phyloP scores from a whole-genome alignment of 2,113 vertebrate species.

The Hylia prasina region DNA sequence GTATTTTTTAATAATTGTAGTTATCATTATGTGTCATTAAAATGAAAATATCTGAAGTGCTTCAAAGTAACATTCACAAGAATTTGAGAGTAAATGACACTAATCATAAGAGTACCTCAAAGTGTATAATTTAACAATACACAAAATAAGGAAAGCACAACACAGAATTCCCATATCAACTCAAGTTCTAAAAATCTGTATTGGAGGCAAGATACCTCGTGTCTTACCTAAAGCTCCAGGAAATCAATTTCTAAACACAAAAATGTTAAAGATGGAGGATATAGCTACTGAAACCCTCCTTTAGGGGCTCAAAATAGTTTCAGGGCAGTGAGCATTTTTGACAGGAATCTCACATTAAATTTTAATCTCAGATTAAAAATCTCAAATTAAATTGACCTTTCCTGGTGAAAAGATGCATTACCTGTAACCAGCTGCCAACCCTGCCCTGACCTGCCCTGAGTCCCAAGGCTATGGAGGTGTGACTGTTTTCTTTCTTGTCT shows the following conservation, averaged over 20 bases:
- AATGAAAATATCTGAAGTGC: slow-evolving; percentile 41
- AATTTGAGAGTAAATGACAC: slow-evolving; percentile 44
- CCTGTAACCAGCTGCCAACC: slow-evolving; percentile 49
- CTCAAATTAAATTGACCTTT: slow-evolving; percentile 37
- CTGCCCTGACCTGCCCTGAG: slow-evolving; percentile 15
- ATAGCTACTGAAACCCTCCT: slow-evolving; percentile 1
- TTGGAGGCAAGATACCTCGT: slow-evolving; percentile 15
- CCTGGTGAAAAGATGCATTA: slow-evolving; percentile 53
- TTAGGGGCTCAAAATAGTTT: neutral
- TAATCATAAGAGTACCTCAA: slow-evolving; percentile 35
- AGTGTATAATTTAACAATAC: slow-evolving; percentile 27
- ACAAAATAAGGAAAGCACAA: slow-evolving; percentile 30
- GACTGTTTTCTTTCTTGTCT: slow-evolving; percentile 4
- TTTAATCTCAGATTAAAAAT: neutral
- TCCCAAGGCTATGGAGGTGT: slow-evolving; percentile 40
- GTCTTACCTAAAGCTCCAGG: neutral
- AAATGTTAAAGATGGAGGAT: neutral
- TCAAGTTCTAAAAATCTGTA: neutral
- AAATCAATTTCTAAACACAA: neutral
- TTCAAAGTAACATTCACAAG: slow-evolving; percentile 36
- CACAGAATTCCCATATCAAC: slow-evolving; percentile 8
- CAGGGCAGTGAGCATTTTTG: slow-evolving; percentile 38
- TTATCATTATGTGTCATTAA: slow-evolving; percentile 46
- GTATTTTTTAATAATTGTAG: slow-evolving; percentile 44
- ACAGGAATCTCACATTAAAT: slow-evolving; percentile 50